Conservation (phyloP, 1,140 invertebrate species). For the Lanistes nyassanus region DNA sequence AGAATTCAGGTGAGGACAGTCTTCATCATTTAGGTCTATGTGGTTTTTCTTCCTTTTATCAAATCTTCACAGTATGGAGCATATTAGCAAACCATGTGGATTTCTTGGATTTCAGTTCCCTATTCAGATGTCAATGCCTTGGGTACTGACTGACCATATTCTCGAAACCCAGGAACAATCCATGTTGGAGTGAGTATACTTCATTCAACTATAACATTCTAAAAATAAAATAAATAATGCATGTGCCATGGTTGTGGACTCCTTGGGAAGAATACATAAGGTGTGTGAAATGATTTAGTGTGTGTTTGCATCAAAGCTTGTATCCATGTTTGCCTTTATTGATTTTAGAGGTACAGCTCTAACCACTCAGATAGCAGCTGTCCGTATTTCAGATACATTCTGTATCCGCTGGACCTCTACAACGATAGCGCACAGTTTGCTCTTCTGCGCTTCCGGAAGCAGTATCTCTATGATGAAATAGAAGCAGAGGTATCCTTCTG, state of each 20-base stretch:
- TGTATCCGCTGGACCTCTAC: conserved; percentile 98
- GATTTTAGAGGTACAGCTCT: no score
- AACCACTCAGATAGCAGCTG: no score
- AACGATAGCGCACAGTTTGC: conserved; percentile 99
- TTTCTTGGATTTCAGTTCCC: conserved; percentile 82
- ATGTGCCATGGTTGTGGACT: no score
- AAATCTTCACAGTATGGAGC: not conserved
- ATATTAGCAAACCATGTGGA: not conserved
- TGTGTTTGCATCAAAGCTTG: no score
- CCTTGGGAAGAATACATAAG: no score
- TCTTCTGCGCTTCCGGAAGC: conserved; percentile 95
- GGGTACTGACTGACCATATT: conserved; percentile 99
- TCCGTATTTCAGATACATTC: conserved; percentile 79
- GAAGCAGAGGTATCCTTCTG: conserved; percentile 57
- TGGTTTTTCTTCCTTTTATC: not conserved
- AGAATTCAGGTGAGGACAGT: conserved; percentile 84
- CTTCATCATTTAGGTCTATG: not conserved
- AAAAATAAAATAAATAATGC: no score
- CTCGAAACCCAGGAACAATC: conserved; percentile 96
- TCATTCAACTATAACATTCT: not conserved
- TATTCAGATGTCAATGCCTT: conserved; percentile 99
- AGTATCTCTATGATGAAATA: conserved; percentile 96
- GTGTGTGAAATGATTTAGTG: no score
- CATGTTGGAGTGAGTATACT: conserved; percentile 92
- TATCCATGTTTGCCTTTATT: no score